These are phyloP conservation scores for Microchirus variegatus DNA, from an alignment of 2,797 vertebrate genomes.

Conservation along the genomic window DNA sequence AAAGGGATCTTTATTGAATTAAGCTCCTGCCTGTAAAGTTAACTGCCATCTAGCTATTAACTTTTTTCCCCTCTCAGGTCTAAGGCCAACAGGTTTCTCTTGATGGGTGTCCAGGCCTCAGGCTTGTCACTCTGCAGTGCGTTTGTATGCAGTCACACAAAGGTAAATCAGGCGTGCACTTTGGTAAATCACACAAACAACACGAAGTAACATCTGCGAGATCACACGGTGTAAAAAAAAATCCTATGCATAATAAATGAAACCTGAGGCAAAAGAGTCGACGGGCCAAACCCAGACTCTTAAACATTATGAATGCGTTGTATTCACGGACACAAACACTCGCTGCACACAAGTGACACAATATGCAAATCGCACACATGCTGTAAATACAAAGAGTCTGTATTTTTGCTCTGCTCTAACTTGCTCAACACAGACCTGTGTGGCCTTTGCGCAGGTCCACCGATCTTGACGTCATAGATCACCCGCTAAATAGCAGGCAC, in stretches of 20 bases:
- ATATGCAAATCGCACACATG: constrained; percentile 59
- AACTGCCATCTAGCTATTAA: constrained; percentile 46
- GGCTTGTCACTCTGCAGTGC: constrained; percentile 24
- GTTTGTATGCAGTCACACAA: constrained; percentile 34
- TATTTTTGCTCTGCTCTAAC: constrained; percentile 66
- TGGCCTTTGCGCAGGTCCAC: constrained; percentile 67
- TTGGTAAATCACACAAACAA: constrained; percentile 46
- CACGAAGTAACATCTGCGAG: constrained; percentile 43
- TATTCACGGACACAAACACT: constrained; percentile 17
- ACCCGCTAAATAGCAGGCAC: constrained; percentile 63
- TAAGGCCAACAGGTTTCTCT: constrained; percentile 49
- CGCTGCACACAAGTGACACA: constrained; percentile 53
- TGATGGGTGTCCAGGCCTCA: constrained; percentile 37
- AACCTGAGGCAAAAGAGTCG: constrained; percentile 50
- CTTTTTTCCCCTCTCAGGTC: constrained; percentile 52
- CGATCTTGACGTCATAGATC: constrained; percentile 74
- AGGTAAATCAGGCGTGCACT: constrained; percentile 48
- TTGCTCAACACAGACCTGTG: constrained; percentile 63
- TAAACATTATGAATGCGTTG: constrained; percentile 49
- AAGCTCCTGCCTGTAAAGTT: constrained; percentile 61
- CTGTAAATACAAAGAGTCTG: constrained; percentile 66
- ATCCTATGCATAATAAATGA: constrained; percentile 40
- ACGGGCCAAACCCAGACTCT: constrained; percentile 49
- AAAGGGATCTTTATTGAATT: constrained; percentile 77
- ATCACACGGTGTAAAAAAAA: constrained; percentile 34